These are phyloP conservation scores for Drosophila yakuba DNA, from an alignment of 1,140 invertebrate genomes.

Conservation along the genomic window DNA sequence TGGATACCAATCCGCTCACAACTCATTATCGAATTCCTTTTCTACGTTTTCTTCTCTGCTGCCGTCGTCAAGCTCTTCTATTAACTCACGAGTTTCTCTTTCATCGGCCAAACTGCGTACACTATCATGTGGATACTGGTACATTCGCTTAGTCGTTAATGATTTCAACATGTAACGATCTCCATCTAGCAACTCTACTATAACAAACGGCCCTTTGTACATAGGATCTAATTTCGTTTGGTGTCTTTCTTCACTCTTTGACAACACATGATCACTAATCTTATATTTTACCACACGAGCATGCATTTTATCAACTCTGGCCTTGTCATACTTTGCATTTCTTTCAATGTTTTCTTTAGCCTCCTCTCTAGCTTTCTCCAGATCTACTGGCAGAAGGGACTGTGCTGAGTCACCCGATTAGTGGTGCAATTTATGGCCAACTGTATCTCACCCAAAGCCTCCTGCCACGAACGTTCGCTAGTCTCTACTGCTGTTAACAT, in stretches of 20 bases:
- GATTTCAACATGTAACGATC: conserved; percentile 3
- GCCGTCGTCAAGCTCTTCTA: no score
- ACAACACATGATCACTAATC: not conserved
- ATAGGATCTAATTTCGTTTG: conserved; percentile 13
- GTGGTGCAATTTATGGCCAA: no score
- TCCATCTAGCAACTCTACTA: conserved; percentile 1
- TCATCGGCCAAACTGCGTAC: no score
- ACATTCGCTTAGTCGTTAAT: not conserved
- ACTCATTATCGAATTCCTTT: no score
- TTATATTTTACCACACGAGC: not conserved
- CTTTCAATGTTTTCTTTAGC: not conserved
- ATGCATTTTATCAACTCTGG: not conserved
- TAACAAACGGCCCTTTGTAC: not conserved
- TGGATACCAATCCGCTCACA: no score
- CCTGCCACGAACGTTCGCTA: not conserved
- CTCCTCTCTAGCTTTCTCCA: not conserved
- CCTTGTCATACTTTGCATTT: not conserved
- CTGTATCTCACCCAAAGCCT: not conserved
- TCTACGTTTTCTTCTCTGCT: no score
- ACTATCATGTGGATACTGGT: not conserved
- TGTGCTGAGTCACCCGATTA: not conserved
- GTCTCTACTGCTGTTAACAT: conserved; percentile 1
- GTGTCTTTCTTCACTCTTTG: not conserved
- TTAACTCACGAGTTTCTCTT: no score
- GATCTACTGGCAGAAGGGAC: not conserved